Percentiles rank a stretch among this genome's conserved stretches.
phyloP scores from a whole-genome alignment of 30 jellyfish, hydroid and myxozoan species.

The Calvadosia cruxmelitensis region DNA sequence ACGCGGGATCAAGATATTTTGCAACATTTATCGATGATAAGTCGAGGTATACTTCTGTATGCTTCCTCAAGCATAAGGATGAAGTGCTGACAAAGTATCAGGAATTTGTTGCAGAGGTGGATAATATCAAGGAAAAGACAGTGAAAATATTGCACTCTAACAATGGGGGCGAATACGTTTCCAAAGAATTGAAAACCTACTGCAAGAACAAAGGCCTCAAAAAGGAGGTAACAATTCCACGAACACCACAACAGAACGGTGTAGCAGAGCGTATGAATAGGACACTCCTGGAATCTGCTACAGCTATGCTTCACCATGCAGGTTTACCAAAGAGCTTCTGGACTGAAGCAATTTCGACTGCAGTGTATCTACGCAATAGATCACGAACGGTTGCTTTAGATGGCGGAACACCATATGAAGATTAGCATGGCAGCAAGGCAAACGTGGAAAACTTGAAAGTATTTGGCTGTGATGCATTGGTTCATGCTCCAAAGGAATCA shows the following conservation, averaged over 20 bases:
- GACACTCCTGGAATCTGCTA: slow-evolving; percentile 16
- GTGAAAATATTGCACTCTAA: slow-evolving; percentile 4
- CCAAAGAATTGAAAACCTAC: neutral
- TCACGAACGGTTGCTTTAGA: slow-evolving; percentile 15
- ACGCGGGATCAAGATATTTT: slow-evolving; percentile 40
- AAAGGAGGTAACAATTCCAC: slow-evolving; percentile 12
- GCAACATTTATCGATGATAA: slow-evolving; percentile 31
- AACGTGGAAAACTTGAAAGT: slow-evolving; percentile 25
- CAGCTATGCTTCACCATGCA: slow-evolving; percentile 22
- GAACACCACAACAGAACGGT: slow-evolving; percentile 30
- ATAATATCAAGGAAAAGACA: neutral
- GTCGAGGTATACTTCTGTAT: slow-evolving; percentile 13
- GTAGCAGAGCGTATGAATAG: slow-evolving; percentile 13
- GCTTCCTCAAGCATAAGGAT: slow-evolving; percentile 9
- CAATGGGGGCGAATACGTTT: slow-evolving; percentile 14
- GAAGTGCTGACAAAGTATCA: slow-evolving; percentile 15
- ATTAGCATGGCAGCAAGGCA: slow-evolving; percentile 14
- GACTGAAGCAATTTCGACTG: slow-evolving; percentile 26
- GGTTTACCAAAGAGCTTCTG: slow-evolving; percentile 9
- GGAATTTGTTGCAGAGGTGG: slow-evolving; percentile 4
- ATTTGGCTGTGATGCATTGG: slow-evolving; percentile 18
- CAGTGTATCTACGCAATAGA: slow-evolving; percentile 19
- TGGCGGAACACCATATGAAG: slow-evolving; percentile 17
- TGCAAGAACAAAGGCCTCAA: neutral
- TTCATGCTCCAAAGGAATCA: slow-evolving; percentile 4